Percentiles rank a stretch among this genome's conserved stretches.
Conservation (phyloP, 2,888 invertebrate genomes). For the Rhogogaster chlorosoma region DNA sequence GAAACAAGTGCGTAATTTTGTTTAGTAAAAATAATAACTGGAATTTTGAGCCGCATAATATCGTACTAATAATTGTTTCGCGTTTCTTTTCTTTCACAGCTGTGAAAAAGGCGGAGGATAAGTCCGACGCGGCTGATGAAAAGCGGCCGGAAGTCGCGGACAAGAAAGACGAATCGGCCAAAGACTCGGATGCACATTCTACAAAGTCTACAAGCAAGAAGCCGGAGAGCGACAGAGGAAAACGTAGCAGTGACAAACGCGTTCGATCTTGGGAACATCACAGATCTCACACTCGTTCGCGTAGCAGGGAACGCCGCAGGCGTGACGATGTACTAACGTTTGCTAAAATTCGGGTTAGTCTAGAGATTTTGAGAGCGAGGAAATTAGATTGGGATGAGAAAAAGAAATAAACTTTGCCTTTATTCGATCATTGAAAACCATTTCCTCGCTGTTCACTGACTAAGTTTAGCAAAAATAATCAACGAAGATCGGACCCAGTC, state of each 20-base stretch:
- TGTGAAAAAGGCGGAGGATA: slow-evolving; percentile 72
- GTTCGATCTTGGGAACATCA: slow-evolving; percentile 74
- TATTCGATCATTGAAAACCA: neutral
- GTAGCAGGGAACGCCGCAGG: slow-evolving; percentile 79
- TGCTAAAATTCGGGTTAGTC: slow-evolving; percentile 87
- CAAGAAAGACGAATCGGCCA: slow-evolving; percentile 73
- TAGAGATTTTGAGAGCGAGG: neutral
- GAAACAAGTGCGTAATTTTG: slow-evolving; percentile 66
- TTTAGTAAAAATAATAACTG: no score
- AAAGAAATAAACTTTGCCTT: neutral
- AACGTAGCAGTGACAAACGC: slow-evolving; percentile 73
- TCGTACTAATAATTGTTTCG: neutral
- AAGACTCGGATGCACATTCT: slow-evolving; percentile 76
- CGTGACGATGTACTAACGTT: slow-evolving; percentile 87
- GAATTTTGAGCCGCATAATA: neutral
- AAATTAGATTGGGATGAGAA: neutral
- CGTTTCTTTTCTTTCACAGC: slow-evolving; percentile 3
- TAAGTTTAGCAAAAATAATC: neutral
- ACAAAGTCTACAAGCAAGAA: slow-evolving; percentile 79
- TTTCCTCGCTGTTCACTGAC: neutral
- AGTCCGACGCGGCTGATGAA: slow-evolving; percentile 75
- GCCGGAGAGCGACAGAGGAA: slow-evolving; percentile 74
- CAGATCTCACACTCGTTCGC: slow-evolving; percentile 70
- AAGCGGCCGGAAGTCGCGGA: slow-evolving; percentile 77
- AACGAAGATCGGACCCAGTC: neutral